Conservation (phyloP, 2,797 vertebrate species). For the Urophycis tenuis region DNA sequence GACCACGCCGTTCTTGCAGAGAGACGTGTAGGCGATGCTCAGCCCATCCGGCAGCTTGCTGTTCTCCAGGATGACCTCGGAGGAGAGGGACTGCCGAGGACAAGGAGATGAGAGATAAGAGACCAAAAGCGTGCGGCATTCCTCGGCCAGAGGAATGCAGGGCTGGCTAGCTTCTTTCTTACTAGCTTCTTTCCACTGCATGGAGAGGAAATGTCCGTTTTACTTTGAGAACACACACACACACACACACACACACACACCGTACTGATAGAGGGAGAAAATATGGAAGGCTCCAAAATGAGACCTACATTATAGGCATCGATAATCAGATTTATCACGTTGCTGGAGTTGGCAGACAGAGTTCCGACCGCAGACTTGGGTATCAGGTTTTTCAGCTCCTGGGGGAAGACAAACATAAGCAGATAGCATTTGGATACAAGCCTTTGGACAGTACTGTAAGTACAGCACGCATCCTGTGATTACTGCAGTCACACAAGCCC, state of each 20-base stretch:
- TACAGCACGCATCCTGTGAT: too few relatives aligned
- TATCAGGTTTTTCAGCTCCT: slow-evolving; percentile 96
- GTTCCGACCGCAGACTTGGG: slow-evolving; percentile 98
- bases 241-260: too few relatives aligned
- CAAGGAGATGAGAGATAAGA: background rate
- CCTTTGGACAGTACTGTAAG: background rate
- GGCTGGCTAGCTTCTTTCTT: background rate
- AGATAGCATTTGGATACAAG: background rate
- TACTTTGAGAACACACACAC: background rate
- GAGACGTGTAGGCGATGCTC: slow-evolving; percentile 86
- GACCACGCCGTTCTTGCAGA: slow-evolving; percentile 88
- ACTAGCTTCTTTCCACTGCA: background rate
- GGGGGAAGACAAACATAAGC: slow-evolving; percentile 5
- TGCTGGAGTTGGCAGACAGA: slow-evolving; percentile 92
- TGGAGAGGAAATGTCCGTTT: background rate
- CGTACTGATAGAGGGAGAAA: background rate
- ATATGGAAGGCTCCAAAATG: background rate
- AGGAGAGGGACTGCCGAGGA: slow-evolving; percentile 84
- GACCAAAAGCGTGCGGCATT: background rate
- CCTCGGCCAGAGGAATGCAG: too few relatives aligned
- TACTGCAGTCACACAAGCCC: background rate
- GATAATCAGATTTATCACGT: slow-evolving; percentile 95
- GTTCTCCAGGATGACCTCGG: slow-evolving; percentile 96
- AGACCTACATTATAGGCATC: slow-evolving; percentile 94
- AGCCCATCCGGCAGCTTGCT: slow-evolving; percentile 89